Base-by-base conservation (phyloP, 1,140 invertebrate genomes). In the Radopholus similis region DNA sequence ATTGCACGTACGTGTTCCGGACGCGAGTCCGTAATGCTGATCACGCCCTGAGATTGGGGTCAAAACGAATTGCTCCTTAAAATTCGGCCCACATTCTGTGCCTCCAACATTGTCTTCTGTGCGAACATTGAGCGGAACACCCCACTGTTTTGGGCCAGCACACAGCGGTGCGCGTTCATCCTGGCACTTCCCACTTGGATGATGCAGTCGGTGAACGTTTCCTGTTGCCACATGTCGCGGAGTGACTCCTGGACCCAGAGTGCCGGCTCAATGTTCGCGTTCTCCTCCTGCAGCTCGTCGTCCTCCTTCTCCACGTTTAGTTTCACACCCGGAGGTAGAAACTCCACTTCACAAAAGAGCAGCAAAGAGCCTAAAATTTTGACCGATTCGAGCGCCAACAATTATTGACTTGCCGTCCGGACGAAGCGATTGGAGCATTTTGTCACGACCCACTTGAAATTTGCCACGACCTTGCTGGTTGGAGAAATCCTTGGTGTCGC, bases 401-500 rank as follows among this genome's bases (percentile, higher is more conserved):
- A 53, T 18, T 26, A 23, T 28, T 18, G 18, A 69, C 35, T 71
- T 32, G 42, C 75, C 75, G 57, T 78, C 78, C 0, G 57, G 34
- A 4, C 71, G 75, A n/a, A 78, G 60, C 28, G 78, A 74, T 2
- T 62, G 62, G 32, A 47, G 30, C 40, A 65, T 72, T 68, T 68
- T 68, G 38, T 70, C 71, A 23, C 72, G 42, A 37, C 54, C 26
- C 11, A 77, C 76, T 64, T 80, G 78, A 42, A 80, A 80, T 64
- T 80, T 80, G 28, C 78, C 78, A 2, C 78, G 62, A 0, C 78
- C 78, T 66, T 80, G 78, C 56, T 80, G 78, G 58, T 80, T 79
- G 0, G 79, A 80, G 65, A 80, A 80, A 34, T 80, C 78, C 35
- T 80, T 80, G 3, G 79, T 78, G 59, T 80, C 78, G 38, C 80